Conservation (phyloP, 2,113 vertebrate species). For the Mola mola region DNA sequence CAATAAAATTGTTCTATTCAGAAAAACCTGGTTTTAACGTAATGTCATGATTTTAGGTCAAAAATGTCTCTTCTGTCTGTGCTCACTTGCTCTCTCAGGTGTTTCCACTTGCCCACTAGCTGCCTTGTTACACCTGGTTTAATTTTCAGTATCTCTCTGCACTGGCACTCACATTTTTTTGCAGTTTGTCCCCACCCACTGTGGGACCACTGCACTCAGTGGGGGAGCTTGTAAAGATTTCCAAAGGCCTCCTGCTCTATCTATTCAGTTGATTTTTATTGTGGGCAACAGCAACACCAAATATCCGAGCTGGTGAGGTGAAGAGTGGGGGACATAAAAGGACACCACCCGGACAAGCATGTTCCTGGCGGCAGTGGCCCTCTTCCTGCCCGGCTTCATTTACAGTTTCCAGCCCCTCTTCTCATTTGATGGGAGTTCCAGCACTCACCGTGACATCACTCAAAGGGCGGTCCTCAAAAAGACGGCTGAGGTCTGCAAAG, state of each 20-base stretch:
- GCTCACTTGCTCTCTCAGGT: too few species aligned
- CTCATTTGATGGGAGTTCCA: slow-evolving; percentile 1
- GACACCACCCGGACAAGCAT: background rate
- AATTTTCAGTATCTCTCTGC: too few species aligned
- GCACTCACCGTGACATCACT: slow-evolving; percentile 66
- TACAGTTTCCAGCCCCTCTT: slow-evolving; percentile 59
- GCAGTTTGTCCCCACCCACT: background rate
- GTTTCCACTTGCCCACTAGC: slow-evolving; percentile 6
- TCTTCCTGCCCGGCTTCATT: slow-evolving; percentile 7
- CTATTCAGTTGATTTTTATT: background rate
- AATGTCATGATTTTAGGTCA: too few species aligned
- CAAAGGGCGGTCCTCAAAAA: slow-evolving; percentile 59
- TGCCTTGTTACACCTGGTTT: slow-evolving; percentile 7
- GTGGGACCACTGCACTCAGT: background rate
- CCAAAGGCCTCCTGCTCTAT: too few species aligned
- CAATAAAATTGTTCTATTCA: too few species aligned
- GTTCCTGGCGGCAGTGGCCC: background rate
- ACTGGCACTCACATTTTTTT: background rate
- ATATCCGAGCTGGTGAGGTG: background rate
- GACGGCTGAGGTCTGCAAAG: slow-evolving; percentile 67
- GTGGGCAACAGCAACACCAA: background rate
- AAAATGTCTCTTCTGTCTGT: too few species aligned
- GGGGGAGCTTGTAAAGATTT: background rate
- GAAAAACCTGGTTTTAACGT: too few species aligned
- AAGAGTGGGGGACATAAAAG: background rate